Percentiles rank a stretch among this genome's conserved stretches.
Conservation (phyloP, 2,888 invertebrate genomes). For the Axea sp. region DNA sequence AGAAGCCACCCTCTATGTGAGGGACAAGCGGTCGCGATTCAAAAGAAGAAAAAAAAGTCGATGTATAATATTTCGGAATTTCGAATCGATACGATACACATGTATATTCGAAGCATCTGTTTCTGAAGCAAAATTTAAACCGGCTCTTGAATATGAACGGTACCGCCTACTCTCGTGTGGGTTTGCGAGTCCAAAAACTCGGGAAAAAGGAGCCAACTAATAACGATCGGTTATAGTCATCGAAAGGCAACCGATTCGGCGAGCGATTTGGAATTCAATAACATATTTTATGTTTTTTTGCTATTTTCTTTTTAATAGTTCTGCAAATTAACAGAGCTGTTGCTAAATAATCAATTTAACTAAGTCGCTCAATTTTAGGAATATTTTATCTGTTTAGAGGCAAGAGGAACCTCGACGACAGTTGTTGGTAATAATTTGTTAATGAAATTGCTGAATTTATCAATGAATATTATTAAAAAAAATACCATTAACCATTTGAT, state of each 20-base stretch:
- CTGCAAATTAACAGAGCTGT: neutral
- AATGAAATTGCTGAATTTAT: too few species aligned
- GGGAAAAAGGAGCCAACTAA: constrained; percentile 34
- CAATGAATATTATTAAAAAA: too few species aligned
- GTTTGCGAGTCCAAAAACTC: constrained; percentile 34
- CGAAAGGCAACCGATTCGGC: constrained; percentile 58
- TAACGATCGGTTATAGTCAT: constrained; percentile 38
- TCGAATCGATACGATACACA: constrained; percentile 23
- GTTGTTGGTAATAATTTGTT: too few species aligned
- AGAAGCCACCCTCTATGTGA: constrained; percentile 59
- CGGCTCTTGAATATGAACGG: constrained; percentile 45
- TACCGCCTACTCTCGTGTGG: constrained; percentile 56
- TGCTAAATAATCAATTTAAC: constrained; percentile 33
- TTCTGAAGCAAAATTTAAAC: constrained; percentile 57
- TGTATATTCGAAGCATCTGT: constrained; percentile 61
- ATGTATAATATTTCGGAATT: constrained; percentile 53
- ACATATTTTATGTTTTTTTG: constrained; percentile 33
- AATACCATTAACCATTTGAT: too few species aligned
- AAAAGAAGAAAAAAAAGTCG: constrained; percentile 25
- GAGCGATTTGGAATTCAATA: constrained; percentile 53
- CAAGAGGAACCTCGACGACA: too few species aligned
- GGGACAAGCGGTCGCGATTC: constrained; percentile 30
- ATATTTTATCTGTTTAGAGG: constrained; percentile 17
- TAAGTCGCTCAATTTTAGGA: constrained; percentile 15
- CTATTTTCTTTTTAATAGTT: constrained; percentile 31